Evolutionary conservation across 2,888 invertebrate genomes (phyloP).

Genomic region (Ectobius pallidus): DNA sequence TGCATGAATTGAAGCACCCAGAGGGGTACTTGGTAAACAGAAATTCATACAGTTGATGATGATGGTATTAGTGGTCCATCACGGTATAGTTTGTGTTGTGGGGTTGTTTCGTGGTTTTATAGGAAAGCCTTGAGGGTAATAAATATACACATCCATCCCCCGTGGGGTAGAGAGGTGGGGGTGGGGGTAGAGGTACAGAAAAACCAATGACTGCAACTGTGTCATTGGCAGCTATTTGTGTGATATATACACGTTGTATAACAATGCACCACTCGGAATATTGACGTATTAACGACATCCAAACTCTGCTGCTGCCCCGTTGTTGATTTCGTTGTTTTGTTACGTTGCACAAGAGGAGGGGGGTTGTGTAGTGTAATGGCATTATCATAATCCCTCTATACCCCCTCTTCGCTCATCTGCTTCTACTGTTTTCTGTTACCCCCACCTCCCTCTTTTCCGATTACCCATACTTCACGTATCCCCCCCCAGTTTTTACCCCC

Average conservation of each 20-base stretch:
- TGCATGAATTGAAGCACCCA: conserved; percentile 42
- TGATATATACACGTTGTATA: conserved; percentile 39
- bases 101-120: conserved; percentile 44
- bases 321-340: conserved; percentile 36
- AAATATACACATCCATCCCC: conserved; percentile 44
- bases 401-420: conserved; percentile 15
- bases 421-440: conserved; percentile 13
- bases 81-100: conserved; percentile 34
- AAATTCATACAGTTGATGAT: conserved; percentile 43
- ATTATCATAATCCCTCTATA: conserved; percentile 40
- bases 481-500: not conserved
- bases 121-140: conserved; percentile 45
- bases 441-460: not conserved
- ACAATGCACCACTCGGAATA: conserved; percentile 42
- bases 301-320: conserved; percentile 30
- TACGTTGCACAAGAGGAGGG: conserved; percentile 19
- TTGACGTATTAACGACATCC: conserved; percentile 44
- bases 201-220: conserved; percentile 42
- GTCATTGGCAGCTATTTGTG: conserved; percentile 42
- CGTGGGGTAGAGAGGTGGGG: conserved; percentile 33
- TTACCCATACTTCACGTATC: not conserved
- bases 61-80: conserved; percentile 41
- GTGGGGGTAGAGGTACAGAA: conserved; percentile 30
- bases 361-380: conserved; percentile 32
- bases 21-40: conserved; percentile 41